These are phyloP conservation scores for Cyrtonyx montezumae DNA, from an alignment of 2,113 vertebrate species.

Conservation along the genomic window DNA sequence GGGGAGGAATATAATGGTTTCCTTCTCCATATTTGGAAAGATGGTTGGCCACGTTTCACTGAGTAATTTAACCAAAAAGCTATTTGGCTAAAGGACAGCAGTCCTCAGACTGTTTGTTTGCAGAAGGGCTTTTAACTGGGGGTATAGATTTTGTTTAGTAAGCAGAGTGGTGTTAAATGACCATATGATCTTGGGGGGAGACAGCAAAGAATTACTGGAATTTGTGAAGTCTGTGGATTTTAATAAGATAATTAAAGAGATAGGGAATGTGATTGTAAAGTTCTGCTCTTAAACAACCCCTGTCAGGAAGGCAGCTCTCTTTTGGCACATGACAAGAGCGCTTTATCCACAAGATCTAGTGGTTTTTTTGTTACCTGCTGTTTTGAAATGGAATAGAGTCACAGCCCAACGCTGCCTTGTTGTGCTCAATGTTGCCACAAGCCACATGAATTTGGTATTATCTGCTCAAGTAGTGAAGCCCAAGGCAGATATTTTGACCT, in stretches of 20 bases:
- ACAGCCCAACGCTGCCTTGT: background rate
- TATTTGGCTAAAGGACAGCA: conserved; percentile 58
- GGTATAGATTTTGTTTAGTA: conserved; percentile 57
- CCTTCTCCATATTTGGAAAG: conserved; percentile 64
- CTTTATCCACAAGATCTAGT: background rate
- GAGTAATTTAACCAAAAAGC: conserved; percentile 55
- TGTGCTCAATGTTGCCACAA: background rate
- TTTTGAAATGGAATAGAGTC: background rate
- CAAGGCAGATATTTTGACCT: conserved; percentile 41
- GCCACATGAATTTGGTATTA: background rate
- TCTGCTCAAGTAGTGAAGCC: background rate
- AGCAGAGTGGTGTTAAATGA: conserved; percentile 13
- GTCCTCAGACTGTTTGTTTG: conserved; percentile 45
- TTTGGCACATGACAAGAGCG: background rate
- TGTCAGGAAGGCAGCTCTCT: conserved; percentile 13
- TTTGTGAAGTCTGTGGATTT: conserved; percentile 37
- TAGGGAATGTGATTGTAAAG: background rate
- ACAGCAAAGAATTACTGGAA: conserved; percentile 57
- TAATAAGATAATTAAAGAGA: conserved; percentile 38
- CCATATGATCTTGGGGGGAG: conserved; percentile 31
- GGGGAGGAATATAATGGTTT: conserved; percentile 34
- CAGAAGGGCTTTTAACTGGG: conserved; percentile 12
- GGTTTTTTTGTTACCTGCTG: background rate
- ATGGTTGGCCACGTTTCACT: conserved; percentile 56
- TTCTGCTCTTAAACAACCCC: background rate